A percentile compares a stretch with the other conserved stretches of the same genome.
Evolutionary conservation across 2,888 invertebrate species (phyloP).

Genomic region (Synanthedon vespiformis): DNA sequence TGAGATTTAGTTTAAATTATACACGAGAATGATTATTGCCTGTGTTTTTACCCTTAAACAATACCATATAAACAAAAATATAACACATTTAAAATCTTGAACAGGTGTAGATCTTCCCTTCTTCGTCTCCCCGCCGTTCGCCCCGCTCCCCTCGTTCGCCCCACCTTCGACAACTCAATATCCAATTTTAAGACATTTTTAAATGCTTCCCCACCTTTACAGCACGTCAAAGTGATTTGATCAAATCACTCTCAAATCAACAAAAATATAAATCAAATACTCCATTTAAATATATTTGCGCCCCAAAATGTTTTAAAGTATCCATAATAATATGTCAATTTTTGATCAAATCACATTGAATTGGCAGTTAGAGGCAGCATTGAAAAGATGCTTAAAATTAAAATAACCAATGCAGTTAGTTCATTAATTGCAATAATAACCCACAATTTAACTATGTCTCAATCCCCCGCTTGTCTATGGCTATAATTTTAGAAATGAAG

Average conservation of each 20-base stretch:
- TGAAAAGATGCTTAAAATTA: neutral
- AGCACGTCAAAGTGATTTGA: neutral
- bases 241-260: neutral
- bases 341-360: neutral
- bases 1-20: no score
- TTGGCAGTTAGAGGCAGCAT: neutral
- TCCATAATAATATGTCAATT: neutral
- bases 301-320: neutral
- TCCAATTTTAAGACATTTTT: conserved; percentile 45
- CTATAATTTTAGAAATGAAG: conserved; percentile 7
- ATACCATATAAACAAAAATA: neutral
- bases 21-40: no score
- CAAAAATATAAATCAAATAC: neutral
- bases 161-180: conserved; percentile 60
- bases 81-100: conserved; percentile 1
- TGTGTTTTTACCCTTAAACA: no score
- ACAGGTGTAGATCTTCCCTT: conserved; percentile 4
- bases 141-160: conserved; percentile 32
- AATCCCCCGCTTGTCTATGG: conserved; percentile 25
- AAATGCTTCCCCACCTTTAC: conserved; percentile 25
- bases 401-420: neutral
- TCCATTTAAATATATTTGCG: neutral
- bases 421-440: conserved; percentile 7
- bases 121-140: conserved; percentile 22
- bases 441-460: conserved; percentile 15